Evolutionary conservation across 2,113 vertebrate species (phyloP).

Genomic region (Takifugu bimaculatus): DNA sequence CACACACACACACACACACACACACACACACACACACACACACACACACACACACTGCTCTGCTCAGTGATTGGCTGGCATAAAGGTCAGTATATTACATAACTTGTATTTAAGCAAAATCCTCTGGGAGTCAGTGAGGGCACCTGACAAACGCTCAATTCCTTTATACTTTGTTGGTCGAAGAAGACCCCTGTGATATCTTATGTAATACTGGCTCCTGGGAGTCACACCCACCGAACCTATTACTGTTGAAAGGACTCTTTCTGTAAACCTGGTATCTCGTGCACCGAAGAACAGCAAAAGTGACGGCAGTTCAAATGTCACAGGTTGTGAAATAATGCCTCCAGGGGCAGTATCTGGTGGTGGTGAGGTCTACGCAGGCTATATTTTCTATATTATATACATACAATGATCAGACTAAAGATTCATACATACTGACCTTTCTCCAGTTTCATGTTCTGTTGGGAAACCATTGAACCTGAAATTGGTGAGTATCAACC

Average conservation of each 20-base stretch:
- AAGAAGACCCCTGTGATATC: slow-evolving; percentile 10
- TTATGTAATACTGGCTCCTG: slow-evolving; percentile 35
- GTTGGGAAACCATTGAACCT: too few species aligned
- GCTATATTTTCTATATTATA: neutral
- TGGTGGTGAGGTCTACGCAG: neutral
- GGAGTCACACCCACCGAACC: slow-evolving; percentile 17
- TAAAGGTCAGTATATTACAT: slow-evolving; percentile 16
- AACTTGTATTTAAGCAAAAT: slow-evolving; percentile 20
- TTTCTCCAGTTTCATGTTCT: neutral
- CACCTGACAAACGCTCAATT: slow-evolving; percentile 4
- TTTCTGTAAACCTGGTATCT: slow-evolving; percentile 18
- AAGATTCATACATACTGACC: neutral
- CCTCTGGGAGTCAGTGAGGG: neutral
- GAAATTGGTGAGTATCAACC: too few species aligned
- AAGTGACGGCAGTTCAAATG: slow-evolving; percentile 26
- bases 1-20: neutral
- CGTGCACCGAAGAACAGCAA: slow-evolving; percentile 7
- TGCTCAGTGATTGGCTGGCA: slow-evolving; percentile 12
- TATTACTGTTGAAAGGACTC: slow-evolving; percentile 28
- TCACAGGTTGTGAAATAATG: slow-evolving; percentile 9
- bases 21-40: neutral
- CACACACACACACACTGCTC: slow-evolving; percentile 1
- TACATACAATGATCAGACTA: neutral
- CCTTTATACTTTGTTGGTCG: neutral
- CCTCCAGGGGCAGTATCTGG: neutral